phyloP scores from a whole-genome alignment of 2,113 vertebrate genomes.

The Pelobates fuscus region DNA sequence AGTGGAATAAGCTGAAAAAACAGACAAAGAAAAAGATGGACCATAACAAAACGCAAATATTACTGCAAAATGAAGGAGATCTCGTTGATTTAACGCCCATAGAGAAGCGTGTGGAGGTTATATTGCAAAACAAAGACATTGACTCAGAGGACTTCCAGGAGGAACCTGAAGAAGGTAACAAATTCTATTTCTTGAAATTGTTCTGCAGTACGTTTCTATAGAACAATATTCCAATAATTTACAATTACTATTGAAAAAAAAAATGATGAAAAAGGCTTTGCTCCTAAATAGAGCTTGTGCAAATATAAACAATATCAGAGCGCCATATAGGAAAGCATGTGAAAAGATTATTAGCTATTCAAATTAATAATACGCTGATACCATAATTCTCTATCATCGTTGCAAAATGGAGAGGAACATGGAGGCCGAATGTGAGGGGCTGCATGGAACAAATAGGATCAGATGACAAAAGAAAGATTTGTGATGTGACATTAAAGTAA shows the following conservation, averaged over 20 bases:
- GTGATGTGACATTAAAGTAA: no score
- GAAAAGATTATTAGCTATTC: no score
- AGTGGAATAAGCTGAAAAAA: conserved; percentile 38
- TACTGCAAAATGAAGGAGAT: conserved; percentile 33
- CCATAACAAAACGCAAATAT: conserved; percentile 28
- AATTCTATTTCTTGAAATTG: not conserved
- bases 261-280: no score
- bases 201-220: not conserved
- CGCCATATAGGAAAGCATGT: no score
- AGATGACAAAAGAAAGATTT: no score
- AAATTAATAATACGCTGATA: no score
- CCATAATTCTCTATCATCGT: no score
- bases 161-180: conserved; percentile 45
- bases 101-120: conserved; percentile 39
- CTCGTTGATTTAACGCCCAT: conserved; percentile 7
- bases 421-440: no score
- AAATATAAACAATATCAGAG: no score
- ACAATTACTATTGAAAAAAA: not conserved
- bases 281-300: no score
- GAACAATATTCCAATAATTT: not conserved
- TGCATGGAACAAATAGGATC: no score
- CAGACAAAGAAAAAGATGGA: conserved; percentile 44
- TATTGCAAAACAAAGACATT: conserved; percentile 37
- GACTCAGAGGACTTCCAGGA: conserved; percentile 29
- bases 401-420: no score